Base-by-base conservation (phyloP, 2,113 vertebrate species). In the Ictalurus punctatus region DNA sequence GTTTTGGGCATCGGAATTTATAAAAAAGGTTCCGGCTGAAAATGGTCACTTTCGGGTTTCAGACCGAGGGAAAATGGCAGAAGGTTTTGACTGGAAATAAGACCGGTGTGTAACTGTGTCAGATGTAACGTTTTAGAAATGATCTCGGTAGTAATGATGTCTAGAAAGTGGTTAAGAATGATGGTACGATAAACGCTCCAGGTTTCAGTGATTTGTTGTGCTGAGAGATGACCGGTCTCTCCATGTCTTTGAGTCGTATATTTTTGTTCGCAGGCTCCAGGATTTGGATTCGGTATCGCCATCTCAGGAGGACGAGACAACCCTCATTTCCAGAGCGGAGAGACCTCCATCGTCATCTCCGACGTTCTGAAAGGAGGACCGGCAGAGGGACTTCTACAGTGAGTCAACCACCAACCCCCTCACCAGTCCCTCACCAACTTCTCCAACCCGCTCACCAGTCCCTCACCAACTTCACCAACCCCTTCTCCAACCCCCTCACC, bases 241-340 rank as follows among this genome's bases (percentile, higher is more conserved):
- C 9, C 40, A n/a, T 6, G 23, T 44, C 8, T 74, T 87, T 59
- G 12, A 37, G 16, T 71, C 40, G 16, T 14, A 25, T 21, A 1
- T 67, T 67, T 17, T 25, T 2, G 1, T 61, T 48, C 44, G 1
- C 88, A 99, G 98, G 98, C 98, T 56, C 95, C 98, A 91, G 98
- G 98, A 78, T 99, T 99, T 95, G 98, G 98, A 69, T 99, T 99
- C 95, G 98, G 98, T 89, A 99, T 99, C 84, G 98, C 98, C 88
- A 99, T 99, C 95, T 99, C 98, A 88, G 98, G 98, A 91, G 98
- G 98, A 89, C 96, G 97, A 95, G 98, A 99, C 94, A 99, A 99
- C 92, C 98, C 98, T 89, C 98, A 99, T 93, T 99, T 99, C 93
- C 98, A 99, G 95, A 99, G 98, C 54, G 98, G 98, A 25, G 98